These are phyloP conservation scores for Phylloscopus trochilus DNA, from an alignment of 2,113 vertebrate genomes.

Conservation along the genomic window DNA sequence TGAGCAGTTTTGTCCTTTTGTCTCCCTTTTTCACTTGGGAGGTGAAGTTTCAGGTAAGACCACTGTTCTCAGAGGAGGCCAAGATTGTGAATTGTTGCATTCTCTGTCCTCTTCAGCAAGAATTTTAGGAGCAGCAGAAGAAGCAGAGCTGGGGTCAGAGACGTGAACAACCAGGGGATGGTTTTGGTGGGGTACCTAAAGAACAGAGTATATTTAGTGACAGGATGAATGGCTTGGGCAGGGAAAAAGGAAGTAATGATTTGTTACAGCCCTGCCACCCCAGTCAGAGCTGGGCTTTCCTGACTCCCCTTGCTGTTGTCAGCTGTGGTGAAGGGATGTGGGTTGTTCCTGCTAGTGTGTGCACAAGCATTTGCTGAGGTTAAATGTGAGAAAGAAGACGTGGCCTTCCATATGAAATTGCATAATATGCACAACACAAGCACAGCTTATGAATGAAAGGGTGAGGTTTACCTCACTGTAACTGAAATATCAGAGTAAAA, in stretches of 20 bases:
- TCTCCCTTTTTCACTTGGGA: background rate
- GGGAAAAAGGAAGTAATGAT: background rate
- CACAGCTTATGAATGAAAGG: background rate
- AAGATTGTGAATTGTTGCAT: background rate
- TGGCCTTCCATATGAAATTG: background rate
- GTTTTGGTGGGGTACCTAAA: background rate
- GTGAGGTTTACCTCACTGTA: background rate
- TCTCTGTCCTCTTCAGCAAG: background rate
- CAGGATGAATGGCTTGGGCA: background rate
- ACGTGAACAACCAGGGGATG: background rate
- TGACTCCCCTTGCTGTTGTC: background rate
- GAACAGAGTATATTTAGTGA: background rate
- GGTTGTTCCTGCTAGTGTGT: background rate
- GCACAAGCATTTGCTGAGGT: background rate
- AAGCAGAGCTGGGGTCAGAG: background rate
- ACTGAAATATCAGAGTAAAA: background rate
- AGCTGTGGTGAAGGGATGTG: fast-evolving
- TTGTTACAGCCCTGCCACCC: background rate
- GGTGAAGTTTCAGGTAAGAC: background rate
- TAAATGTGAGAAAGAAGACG: background rate
- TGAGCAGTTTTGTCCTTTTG: background rate
- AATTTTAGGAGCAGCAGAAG: background rate
- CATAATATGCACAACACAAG: background rate
- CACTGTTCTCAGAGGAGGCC: background rate
- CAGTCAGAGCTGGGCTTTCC: background rate